A percentile compares a stretch with the other conserved stretches of the same genome.
Evolutionary conservation across 2,888 invertebrate genomes (phyloP).

Genomic region (Drosophila suboccidentalis): DNA sequence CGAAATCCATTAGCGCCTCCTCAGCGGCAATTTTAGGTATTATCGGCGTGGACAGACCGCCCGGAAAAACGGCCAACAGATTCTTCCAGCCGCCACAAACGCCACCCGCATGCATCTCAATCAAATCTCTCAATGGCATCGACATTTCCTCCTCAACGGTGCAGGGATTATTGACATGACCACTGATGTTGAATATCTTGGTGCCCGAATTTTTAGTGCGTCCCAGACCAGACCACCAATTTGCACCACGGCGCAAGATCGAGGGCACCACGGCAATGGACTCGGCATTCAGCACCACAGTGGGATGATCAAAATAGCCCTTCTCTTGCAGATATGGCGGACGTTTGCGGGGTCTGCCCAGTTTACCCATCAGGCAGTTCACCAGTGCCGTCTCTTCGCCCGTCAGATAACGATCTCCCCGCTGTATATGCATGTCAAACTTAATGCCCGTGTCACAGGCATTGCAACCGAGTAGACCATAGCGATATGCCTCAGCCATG

Average conservation of each 20-base stretch:
- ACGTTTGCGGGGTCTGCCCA: constrained; percentile 98
- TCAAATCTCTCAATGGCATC: constrained; percentile 95
- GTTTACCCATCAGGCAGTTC: constrained; percentile 98
- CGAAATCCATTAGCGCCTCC: constrained; percentile 97
- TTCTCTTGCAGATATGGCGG: constrained; percentile 99
- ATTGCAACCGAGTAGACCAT: constrained; percentile 96
- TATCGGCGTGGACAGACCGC: constrained; percentile 98
- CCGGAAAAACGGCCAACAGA: constrained; percentile 97
- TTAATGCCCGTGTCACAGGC: constrained; percentile 97
- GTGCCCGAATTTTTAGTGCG: constrained; percentile 97
- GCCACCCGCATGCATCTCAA: constrained; percentile 98
- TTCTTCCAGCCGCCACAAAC: constrained; percentile 99
- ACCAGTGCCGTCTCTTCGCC: constrained; percentile 99
- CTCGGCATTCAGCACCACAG: constrained; percentile 98
- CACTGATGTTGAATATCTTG: constrained; percentile 98
- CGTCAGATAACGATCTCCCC: constrained; percentile 99
- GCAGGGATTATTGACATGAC: constrained; percentile 98
- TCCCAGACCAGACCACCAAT: constrained; percentile 98
- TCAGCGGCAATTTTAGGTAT: constrained; percentile 94
- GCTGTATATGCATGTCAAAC: constrained; percentile 97
- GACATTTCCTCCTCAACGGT: constrained; percentile 99
- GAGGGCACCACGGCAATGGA: constrained; percentile 97
- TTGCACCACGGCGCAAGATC: constrained; percentile 96
- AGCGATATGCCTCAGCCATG: constrained; percentile 97
- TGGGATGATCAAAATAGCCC: constrained; percentile 98